Conservation (phyloP, 1,140 invertebrate species). For the Lanistes nyassanus region DNA sequence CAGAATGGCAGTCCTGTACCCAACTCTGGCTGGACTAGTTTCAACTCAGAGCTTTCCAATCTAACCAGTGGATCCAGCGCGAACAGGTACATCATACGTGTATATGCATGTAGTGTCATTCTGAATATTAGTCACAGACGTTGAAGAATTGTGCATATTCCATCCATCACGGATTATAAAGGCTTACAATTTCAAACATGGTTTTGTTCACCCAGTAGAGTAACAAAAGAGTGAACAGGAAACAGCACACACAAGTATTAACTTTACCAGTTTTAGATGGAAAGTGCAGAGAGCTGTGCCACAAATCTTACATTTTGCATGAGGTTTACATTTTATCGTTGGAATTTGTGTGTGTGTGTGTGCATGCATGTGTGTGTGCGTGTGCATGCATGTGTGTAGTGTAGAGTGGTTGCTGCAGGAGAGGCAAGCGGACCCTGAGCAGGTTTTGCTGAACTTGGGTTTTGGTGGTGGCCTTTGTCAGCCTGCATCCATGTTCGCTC, state of each 20-base stretch:
- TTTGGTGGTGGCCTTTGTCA: slow-evolving; percentile 28
- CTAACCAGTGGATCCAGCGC: slow-evolving; percentile 19
- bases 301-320: no score
- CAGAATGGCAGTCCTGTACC: background rate
- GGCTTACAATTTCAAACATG: no score
- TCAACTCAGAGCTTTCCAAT: slow-evolving; percentile 23
- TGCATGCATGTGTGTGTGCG: slow-evolving; percentile 1
- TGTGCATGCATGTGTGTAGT: slow-evolving; percentile 24
- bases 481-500: slow-evolving; percentile 20
- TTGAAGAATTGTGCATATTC: no score
- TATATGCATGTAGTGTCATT: no score
- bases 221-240: no score
- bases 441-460: slow-evolving; percentile 39
- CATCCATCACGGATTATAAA: no score
- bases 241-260: no score
- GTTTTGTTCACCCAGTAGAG: no score
- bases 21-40: slow-evolving; percentile 19
- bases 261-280: background rate
- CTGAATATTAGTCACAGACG: no score
- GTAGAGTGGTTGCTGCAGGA: slow-evolving; percentile 43
- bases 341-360: slow-evolving; percentile 8
- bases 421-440: slow-evolving; percentile 39
- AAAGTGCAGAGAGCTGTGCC: background rate
- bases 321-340: background rate
- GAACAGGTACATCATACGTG: no score